Base-by-base conservation (phyloP, 2,797 vertebrate species). In the Bradypodion ventrale region DNA sequence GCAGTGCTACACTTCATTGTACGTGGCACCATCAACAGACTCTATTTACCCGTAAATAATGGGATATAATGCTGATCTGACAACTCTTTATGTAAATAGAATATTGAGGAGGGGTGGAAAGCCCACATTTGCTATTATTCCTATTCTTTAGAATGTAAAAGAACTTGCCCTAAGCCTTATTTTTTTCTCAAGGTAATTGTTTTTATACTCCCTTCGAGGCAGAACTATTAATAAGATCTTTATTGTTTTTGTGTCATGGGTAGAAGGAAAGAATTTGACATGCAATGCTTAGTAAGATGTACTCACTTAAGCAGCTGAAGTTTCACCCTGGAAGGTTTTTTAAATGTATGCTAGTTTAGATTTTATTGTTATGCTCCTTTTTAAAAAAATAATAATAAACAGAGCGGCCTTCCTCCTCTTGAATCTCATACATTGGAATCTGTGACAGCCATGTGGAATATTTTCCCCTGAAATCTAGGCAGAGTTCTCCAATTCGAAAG, bases 191-290 rank as follows among this genome's bases (percentile, higher is more conserved):
- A 63, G 29, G 73, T 83, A 44, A 93, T 92, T 94, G 85, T 84
- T 68, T 82, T 44, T 86, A 68, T 60, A 4, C 16, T 83, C 75
- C 87, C 91, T 89, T 88, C 7, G 88, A 91, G 91, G 84, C 78
- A 90, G 68, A 90, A 75, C 83, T 83, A 85, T 92, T 90, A 93
- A 81, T 42, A 69, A 88, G 81, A 91, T 83, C 75, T 92, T 83
- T 87, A 90, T 87, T 92, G 90, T 73, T 92, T 90, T 75, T 82
- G 73, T 92, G 85, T 87, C 82, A 88, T 82, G 82, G 92, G 84
- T 92, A 84, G 25, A 79, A 49, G 82, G 79, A 85, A 83, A 87
- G 32, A 78, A 85, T 85, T 73, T 74, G 83, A 81, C 83, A 87
- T 65, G 77, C 76, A 59, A 82, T 59, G 83, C 81, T 94, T 85